phyloP scores from a whole-genome alignment of 2,888 invertebrate genomes.

The Graphium colonna region DNA sequence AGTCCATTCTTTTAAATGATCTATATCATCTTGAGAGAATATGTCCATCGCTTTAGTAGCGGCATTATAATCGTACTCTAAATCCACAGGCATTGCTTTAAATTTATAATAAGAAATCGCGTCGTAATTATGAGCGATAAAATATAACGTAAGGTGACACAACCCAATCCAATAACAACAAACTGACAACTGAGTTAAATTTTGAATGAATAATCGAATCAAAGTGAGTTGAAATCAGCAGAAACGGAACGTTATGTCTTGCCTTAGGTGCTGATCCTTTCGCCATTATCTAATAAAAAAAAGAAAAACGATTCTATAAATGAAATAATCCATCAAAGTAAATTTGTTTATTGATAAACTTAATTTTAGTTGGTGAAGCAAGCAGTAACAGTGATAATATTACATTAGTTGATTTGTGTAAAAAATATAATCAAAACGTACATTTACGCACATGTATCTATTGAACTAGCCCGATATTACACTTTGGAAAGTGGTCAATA shows the following conservation, averaged over 20 bases:
- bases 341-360: too few relatives aligned
- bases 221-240: neutral
- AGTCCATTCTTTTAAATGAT: conserved; percentile 68
- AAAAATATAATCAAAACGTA: too few relatives aligned
- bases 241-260: too few relatives aligned
- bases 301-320: too few relatives aligned
- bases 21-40: conserved; percentile 72
- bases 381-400: too few relatives aligned
- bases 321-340: too few relatives aligned
- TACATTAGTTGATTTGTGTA: too few relatives aligned
- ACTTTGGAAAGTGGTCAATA: too few relatives aligned
- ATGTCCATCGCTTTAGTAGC: conserved; percentile 66
- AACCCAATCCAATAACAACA: conserved; percentile 33
- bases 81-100: conserved; percentile 58
- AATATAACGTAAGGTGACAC: conserved; percentile 37
- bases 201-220: conserved; percentile 24
- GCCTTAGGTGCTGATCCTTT: neutral
- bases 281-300: too few relatives aligned
- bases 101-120: conserved; percentile 31
- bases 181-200: conserved; percentile 59
- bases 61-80: conserved; percentile 66
- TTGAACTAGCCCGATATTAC: too few relatives aligned
- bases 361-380: too few relatives aligned
- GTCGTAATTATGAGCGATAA: conserved; percentile 47
- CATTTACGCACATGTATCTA: too few relatives aligned